phyloP scores from a whole-genome alignment of 2,888 invertebrate species.

The Aproaerema taeniolella region DNA sequence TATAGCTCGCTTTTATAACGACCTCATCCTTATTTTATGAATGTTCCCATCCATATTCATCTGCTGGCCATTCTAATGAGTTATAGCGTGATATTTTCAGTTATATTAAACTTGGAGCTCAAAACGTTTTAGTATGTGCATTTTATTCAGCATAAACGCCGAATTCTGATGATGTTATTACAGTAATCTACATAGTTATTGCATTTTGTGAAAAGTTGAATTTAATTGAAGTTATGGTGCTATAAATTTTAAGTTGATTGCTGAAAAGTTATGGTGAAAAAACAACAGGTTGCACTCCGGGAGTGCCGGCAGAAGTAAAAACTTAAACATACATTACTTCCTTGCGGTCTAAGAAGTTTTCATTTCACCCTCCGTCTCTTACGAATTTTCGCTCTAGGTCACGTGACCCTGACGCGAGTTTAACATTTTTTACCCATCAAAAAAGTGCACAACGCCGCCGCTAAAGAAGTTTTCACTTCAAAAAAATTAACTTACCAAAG shows the following conservation, averaged over 20 bases:
- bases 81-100: slow-evolving; percentile 38
- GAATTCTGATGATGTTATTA: slow-evolving; percentile 4
- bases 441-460: too few relatives aligned
- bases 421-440: too few relatives aligned
- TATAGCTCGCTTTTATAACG: too few relatives aligned
- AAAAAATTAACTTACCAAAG: too few relatives aligned
- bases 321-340: background rate
- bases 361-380: too few relatives aligned
- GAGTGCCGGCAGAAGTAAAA: background rate
- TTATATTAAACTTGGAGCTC: slow-evolving; percentile 28
- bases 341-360: too few relatives aligned
- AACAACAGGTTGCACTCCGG: background rate
- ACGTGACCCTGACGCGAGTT: too few relatives aligned
- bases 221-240: background rate
- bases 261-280: background rate
- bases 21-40: slow-evolving; percentile 26
- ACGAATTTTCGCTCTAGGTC: too few relatives aligned
- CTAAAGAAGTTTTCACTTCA: too few relatives aligned
- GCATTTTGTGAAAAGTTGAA: background rate
- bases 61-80: slow-evolving; percentile 43
- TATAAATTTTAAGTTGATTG: background rate
- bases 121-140: slow-evolving; percentile 22
- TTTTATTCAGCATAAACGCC: slow-evolving; percentile 16
- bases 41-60: slow-evolving; percentile 44
- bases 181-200: slow-evolving; percentile 8